Percentiles rank a stretch among this genome's conserved stretches.
Conservation (phyloP, 2,888 invertebrate genomes). For the Brenthis hecate region DNA sequence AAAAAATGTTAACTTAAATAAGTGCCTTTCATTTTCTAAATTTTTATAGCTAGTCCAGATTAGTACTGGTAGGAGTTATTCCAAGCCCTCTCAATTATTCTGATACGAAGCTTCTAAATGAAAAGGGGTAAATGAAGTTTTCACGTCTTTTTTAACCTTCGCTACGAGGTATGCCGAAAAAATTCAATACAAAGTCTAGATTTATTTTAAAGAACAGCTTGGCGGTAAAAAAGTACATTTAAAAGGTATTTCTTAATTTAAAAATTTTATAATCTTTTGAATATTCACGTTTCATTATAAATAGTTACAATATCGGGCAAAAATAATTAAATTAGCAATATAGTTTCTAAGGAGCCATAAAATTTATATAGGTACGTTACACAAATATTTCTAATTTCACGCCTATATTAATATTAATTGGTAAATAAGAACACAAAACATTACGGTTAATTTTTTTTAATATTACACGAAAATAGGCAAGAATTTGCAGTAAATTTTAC, state of each 20-base stretch:
- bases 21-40: neutral
- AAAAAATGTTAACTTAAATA: neutral
- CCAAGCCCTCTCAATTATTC: constrained; percentile 17
- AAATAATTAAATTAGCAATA: constrained; percentile 46
- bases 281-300: constrained; percentile 14
- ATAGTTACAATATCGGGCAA: constrained; percentile 35
- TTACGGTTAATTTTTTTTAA: too few species aligned
- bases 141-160: constrained; percentile 14
- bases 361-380: constrained; percentile 45
- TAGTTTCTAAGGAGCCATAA: constrained; percentile 50
- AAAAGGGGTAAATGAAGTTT: constrained; percentile 18
- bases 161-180: constrained; percentile 8
- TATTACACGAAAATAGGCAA: too few species aligned
- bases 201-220: constrained; percentile 9
- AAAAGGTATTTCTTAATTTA: neutral
- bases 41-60: neutral
- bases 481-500: too few species aligned
- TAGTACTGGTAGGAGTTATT: constrained; percentile 1
- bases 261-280: too few species aligned
- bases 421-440: constrained; percentile 27
- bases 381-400: constrained; percentile 63
- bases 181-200: constrained; percentile 4
- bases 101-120: constrained; percentile 15
- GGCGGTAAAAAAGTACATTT: constrained; percentile 1
- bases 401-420: constrained; percentile 63